These are phyloP conservation scores for Hartigia nigra DNA, from an alignment of 2,888 invertebrate species.

Conservation along the genomic window DNA sequence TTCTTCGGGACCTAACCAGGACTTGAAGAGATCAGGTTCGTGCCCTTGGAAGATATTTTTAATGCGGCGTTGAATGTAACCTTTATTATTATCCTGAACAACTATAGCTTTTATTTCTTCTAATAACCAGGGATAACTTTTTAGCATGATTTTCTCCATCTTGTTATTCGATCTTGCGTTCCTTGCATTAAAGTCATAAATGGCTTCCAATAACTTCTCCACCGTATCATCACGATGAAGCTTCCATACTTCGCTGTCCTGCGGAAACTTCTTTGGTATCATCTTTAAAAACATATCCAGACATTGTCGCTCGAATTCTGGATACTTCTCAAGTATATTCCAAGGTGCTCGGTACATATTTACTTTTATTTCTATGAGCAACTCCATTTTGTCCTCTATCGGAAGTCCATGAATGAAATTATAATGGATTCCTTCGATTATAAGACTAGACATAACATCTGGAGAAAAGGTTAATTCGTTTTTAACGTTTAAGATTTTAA, in stretches of 20 bases:
- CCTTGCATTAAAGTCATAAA: slow-evolving; percentile 41
- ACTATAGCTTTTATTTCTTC: slow-evolving; percentile 21
- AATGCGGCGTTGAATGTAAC: background rate
- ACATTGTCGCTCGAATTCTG: slow-evolving; percentile 43
- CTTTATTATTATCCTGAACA: background rate
- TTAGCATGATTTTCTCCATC: slow-evolving; percentile 23
- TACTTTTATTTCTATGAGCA: slow-evolving; percentile 25
- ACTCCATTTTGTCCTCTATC: slow-evolving; percentile 29
- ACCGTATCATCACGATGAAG: background rate
- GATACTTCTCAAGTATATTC: slow-evolving; percentile 36
- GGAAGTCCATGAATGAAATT: slow-evolving; percentile 30
- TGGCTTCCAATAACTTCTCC: slow-evolving; percentile 26
- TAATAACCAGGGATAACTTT: slow-evolving; percentile 46
- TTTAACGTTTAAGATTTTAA: slow-evolving; percentile 31
- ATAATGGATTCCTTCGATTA: slow-evolving; percentile 35
- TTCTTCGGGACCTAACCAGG: slow-evolving; percentile 10
- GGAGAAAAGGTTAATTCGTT: background rate
- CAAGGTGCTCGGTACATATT: slow-evolving; percentile 11
- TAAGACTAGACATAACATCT: background rate
- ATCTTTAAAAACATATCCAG: slow-evolving; percentile 36
- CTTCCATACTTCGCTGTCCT: slow-evolving; percentile 23
- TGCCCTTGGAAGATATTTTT: background rate
- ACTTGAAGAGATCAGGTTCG: slow-evolving; percentile 32
- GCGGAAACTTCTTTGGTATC: slow-evolving; percentile 19
- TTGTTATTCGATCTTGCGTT: slow-evolving; percentile 14